phyloP scores from a whole-genome alignment of 35 echinoderm and acorn worm species.

The Strongylocentrotus purpuratus region DNA sequence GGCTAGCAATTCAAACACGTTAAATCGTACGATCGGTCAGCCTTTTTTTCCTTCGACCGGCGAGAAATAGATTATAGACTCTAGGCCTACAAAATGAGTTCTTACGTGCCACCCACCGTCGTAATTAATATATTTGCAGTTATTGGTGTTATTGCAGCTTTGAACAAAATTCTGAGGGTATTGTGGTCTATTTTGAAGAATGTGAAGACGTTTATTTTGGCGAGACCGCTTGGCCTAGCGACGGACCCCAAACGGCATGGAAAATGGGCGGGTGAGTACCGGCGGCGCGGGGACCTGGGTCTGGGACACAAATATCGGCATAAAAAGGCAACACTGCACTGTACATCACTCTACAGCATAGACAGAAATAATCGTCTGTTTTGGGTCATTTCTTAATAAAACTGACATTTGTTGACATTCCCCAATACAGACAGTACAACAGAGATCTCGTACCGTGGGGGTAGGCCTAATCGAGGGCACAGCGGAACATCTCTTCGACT shows the following conservation, averaged over 20 bases:
- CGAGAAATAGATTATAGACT: no score
- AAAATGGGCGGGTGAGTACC: constrained; percentile 75
- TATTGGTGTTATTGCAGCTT: constrained; percentile 47
- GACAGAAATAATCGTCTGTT: no score
- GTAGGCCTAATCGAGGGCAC: no score
- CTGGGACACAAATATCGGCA: background rate
- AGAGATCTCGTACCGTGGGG: no score
- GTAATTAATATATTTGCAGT: constrained; percentile 42
- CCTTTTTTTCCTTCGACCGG: no score
- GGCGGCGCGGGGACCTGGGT: background rate
- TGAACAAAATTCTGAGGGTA: constrained; percentile 38
- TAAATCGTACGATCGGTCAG: no score
- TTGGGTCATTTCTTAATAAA: no score
- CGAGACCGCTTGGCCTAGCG: constrained; percentile 46
- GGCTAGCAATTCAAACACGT: no score
- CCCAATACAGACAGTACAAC: no score
- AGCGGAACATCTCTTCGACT: no score
- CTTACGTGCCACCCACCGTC: background rate
- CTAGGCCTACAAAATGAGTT: background rate
- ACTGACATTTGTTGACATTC: no score
- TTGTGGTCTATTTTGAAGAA: constrained; percentile 41
- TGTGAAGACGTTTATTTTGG: constrained; percentile 57
- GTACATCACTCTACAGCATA: background rate
- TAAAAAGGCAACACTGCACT: background rate
- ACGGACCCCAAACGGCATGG: constrained; percentile 53